A percentile compares a stretch with the other conserved stretches of the same genome.
Evolutionary conservation across 2,888 invertebrate genomes (phyloP).

Genomic region (Apamea crenata): DNA sequence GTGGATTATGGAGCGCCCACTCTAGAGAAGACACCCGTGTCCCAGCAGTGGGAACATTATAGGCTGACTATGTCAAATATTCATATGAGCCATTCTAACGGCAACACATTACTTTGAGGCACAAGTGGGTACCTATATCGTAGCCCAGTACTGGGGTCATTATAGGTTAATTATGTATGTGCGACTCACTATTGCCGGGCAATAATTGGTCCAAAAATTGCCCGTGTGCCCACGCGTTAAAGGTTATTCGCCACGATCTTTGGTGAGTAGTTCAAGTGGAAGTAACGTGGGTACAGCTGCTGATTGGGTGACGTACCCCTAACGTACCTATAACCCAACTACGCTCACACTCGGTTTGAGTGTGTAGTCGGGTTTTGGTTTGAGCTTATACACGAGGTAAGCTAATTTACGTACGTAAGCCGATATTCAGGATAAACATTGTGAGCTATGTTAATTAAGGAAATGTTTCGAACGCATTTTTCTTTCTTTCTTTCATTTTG

Average conservation of each 20-base stretch:
- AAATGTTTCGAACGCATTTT: too few relatives aligned
- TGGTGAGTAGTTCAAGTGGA: constrained; percentile 44
- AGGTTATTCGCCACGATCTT: constrained; percentile 40
- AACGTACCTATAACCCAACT: neutral
- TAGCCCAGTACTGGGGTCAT: too few relatives aligned
- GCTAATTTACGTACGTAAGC: constrained; percentile 20
- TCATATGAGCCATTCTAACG: too few relatives aligned
- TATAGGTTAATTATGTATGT: too few relatives aligned
- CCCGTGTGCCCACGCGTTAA: constrained; percentile 1
- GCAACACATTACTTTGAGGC: too few relatives aligned
- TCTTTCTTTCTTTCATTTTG: too few relatives aligned
- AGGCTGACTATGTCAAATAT: too few relatives aligned
- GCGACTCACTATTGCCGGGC: neutral
- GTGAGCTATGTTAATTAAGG: neutral
- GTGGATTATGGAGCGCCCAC: too few relatives aligned
- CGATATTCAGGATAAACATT: constrained; percentile 8
- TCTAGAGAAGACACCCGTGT: neutral
- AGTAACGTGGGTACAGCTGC: constrained; percentile 39
- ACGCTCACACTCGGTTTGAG: neutral
- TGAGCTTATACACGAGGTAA: neutral
- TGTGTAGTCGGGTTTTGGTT: neutral
- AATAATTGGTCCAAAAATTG: neutral
- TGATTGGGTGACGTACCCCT: constrained; percentile 46
- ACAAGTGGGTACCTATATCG: too few relatives aligned
- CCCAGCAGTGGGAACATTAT: neutral